These are phyloP conservation scores for Anoplius nigerrimus DNA, from an alignment of 2,888 invertebrate species.

Conservation along the genomic window DNA sequence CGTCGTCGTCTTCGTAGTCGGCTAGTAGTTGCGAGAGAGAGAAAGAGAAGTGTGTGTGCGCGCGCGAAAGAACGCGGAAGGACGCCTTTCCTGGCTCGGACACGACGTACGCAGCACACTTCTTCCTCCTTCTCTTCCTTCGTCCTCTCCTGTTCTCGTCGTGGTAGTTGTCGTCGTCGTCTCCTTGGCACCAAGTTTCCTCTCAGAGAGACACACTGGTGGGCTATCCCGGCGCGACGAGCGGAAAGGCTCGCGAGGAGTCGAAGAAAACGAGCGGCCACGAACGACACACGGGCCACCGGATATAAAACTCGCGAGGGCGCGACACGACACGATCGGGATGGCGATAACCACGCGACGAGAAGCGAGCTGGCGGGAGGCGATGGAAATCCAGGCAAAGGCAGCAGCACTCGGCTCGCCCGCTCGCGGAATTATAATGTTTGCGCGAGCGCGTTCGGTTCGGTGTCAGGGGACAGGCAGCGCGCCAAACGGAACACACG, in stretches of 20 bases:
- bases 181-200: background rate
- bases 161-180: background rate
- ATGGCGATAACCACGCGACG: background rate
- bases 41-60: slow-evolving; percentile 4
- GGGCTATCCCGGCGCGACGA: too few relatives aligned
- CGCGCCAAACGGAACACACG: slow-evolving; percentile 8
- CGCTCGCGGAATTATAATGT: too few relatives aligned
- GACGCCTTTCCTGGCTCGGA: slow-evolving; percentile 43
- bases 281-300: too few relatives aligned
- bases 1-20: too few relatives aligned
- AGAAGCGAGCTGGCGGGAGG: slow-evolving; percentile 2
- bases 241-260: too few relatives aligned
- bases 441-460: background rate
- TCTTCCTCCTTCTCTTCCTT: slow-evolving; percentile 4
- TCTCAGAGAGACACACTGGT: background rate
- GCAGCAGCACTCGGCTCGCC: background rate
- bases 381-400: slow-evolving; percentile 5
- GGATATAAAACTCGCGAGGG: too few relatives aligned
- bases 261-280: too few relatives aligned
- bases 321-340: too few relatives aligned
- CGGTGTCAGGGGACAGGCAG: slow-evolving; percentile 2
- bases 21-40: background rate
- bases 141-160: slow-evolving; percentile 11
- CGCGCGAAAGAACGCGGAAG: slow-evolving; percentile 43
- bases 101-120: slow-evolving; percentile 37